These are phyloP conservation scores for Mustelus asterias DNA, from an alignment of 2,113 vertebrate genomes.

Conservation along the genomic window DNA sequence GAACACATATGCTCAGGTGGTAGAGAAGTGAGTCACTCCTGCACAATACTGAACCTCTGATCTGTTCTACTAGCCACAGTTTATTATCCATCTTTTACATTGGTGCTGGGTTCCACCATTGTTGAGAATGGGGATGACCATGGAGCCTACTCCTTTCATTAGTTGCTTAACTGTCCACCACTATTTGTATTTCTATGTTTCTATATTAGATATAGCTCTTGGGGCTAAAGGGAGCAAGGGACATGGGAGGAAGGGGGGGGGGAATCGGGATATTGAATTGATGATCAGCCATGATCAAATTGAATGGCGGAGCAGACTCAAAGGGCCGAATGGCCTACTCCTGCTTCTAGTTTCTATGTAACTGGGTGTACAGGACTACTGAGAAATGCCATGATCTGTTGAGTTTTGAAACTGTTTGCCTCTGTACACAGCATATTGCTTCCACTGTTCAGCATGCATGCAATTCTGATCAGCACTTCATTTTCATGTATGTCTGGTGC, in stretches of 20 bases:
- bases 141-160: background rate
- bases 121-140: background rate
- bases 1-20: background rate
- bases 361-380: background rate
- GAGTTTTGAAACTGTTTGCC: background rate
- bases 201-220: no score
- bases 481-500: background rate
- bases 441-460: background rate
- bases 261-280: no score
- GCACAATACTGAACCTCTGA: background rate
- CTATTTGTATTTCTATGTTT: background rate
- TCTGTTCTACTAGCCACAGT: background rate
- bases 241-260: no score
- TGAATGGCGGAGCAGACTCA: no score
- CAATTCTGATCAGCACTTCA: background rate
- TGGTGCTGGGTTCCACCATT: background rate
- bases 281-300: no score
- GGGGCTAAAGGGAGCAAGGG: no score
- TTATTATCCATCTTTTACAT: background rate
- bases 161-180: background rate
- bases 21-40: background rate
- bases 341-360: no score
- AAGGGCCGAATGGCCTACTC: no score
- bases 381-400: background rate
- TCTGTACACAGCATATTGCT: background rate